Evolutionary conservation across 2,888 invertebrate species (phyloP), one percentile per base, ranked within the genome.

Genomic region (Melinaea menophilus): DNA sequence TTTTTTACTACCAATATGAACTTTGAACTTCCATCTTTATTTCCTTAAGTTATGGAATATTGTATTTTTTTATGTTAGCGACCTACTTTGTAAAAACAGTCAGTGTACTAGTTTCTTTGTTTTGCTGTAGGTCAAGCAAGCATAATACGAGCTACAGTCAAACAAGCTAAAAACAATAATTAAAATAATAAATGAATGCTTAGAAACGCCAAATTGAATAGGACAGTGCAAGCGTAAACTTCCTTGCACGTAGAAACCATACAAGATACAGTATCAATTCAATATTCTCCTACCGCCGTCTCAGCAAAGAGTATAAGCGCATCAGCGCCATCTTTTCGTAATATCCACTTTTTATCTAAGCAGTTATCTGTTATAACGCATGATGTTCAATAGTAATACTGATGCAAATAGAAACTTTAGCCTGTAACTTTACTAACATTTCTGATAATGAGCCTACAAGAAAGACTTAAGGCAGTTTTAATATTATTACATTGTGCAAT

Each of bases 241-340:
- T 95, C 95, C 67, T 92, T 89, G 69, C 93, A 93, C 22, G 93
- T 89, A 67, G 82, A 76, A 7, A 89, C 84, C 73, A 92, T 76
- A 13, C 80, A 84, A 2, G 78, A 71, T 5, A 93, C 78, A 3
- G 91, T 79, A 4, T 91, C 83, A 4, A 92, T 82, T 0, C 95
- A 95, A 72, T 92, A 92, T 12, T 84, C 75, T 9, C 94, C 94
- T 68, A 94, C 92, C 13, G 95, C 93, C 0, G 94, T 94, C 76
- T 95, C 95, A 56, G 95, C 94, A 1, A 93, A 92, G 56, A 95
- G 85, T 82, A 94, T 92, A 63, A 95, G 88, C 71, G 92, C 92
- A 76, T 95, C 95, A 56, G 92, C 93, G 22, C 95, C 95, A 73
- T 95, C 95, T 22, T 95, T 79, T 33, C 51, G 94, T 93, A 5